A percentile compares a stretch with the other conserved stretches of the same genome.
phyloP scores from a whole-genome alignment of 2,113 vertebrate species.

The Thunnus thynnus region DNA sequence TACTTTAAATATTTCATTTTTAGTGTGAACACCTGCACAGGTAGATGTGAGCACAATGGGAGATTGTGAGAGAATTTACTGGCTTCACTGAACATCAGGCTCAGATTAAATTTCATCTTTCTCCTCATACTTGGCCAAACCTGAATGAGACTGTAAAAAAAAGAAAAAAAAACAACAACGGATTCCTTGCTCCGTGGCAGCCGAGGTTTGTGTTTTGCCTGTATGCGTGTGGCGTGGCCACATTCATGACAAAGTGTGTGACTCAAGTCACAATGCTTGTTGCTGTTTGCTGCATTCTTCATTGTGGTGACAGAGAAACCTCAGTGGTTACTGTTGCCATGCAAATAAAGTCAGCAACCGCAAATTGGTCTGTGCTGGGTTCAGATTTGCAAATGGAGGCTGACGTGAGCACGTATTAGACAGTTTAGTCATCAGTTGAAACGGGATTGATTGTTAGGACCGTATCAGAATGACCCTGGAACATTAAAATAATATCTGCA shows the following conservation, averaged over 20 bases:
- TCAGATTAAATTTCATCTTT: conserved; percentile 44
- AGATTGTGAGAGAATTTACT: conserved; percentile 38
- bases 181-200: conserved; percentile 60
- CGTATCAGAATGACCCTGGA: not conserved
- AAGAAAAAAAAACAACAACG: conserved; percentile 32
- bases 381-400: conserved; percentile 46
- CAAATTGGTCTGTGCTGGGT: conserved; percentile 38
- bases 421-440: not conserved
- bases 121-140: conserved; percentile 35
- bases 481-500: conserved; percentile 12
- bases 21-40: conserved; percentile 6
- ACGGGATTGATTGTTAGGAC: conserved; percentile 1
- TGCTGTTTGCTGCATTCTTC: conserved; percentile 73
- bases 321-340: conserved; percentile 46
- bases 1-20: conserved; percentile 9
- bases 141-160: conserved; percentile 50
- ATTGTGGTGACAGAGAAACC: conserved; percentile 59
- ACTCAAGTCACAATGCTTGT: conserved; percentile 56
- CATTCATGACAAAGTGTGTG: conserved; percentile 41
- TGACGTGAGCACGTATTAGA: conserved; percentile 21
- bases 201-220: conserved; percentile 34
- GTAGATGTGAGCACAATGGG: conserved; percentile 17
- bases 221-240: conserved; percentile 30
- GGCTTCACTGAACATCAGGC: conserved; percentile 37
- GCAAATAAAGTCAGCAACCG: conserved; percentile 48